Base-by-base conservation (phyloP, 2,113 vertebrate species). In the Dinomys branickii region DNA sequence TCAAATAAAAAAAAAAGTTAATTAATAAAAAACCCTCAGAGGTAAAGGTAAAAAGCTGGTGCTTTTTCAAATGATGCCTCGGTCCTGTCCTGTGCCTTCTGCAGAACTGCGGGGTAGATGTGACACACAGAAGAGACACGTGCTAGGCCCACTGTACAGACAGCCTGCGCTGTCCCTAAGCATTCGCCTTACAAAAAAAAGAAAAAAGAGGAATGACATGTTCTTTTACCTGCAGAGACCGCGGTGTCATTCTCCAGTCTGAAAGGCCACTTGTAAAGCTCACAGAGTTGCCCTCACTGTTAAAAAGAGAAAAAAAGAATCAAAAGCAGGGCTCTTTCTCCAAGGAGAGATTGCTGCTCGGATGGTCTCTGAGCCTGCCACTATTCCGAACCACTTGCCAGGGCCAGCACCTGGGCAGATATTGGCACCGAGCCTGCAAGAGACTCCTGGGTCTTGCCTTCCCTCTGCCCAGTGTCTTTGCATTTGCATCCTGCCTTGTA, bases 221-320 rank as follows among this genome's bases (percentile, higher is more conserved):
- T 84, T 52, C 81, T 90, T 59, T 77, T 28, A 88, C 71, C 91
- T 85, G 56, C 14, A 9, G 89, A 89, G 94, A 88, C 67, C 85
- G 30, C 33, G 17, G 78, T 85, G 96, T 90, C 97, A 87, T 67
- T 96, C 75, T 96, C 20, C 6, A 44, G 59, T 5, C 65, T 81
- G 85, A 95, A 94, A 92, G 90, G 11, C 82, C 90, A 96, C 97
- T 94, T 97, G 73, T 97, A 96, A 95, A 94, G 41, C 85, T 88
- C 47, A n/a, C 54, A 44, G 84, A 44, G 44, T 93, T 77, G 58
- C 78, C 35, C 84, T 86, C 54, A 38, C 69, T 80, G 38, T 87
- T 92, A 28, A 54, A 85, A 20, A 85, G 75, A 61, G 56, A 91
- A 65, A 13, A 84, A 67, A 96, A n/a, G n/a, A 89, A 33, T 87